Conservation (phyloP, 2,113 vertebrate species). For the Calonectris borealis region DNA sequence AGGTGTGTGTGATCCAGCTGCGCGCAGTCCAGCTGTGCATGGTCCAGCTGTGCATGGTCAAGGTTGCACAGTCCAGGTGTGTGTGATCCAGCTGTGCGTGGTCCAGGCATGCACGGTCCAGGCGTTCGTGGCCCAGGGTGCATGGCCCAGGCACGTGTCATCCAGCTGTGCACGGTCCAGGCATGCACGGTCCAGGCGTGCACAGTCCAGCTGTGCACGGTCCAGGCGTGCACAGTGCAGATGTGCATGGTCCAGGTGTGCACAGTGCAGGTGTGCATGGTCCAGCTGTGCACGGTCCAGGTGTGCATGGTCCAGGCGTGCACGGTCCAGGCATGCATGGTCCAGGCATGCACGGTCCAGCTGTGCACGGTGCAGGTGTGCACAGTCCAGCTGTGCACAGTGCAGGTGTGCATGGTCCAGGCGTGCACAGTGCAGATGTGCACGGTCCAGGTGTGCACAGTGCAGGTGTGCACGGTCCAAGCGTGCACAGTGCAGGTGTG, state of each 20-base stretch:
- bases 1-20: background rate
- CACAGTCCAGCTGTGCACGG: no score
- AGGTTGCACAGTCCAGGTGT: rapidly evolving
- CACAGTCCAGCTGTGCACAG: rapidly evolving
- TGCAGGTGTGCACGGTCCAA: background rate
- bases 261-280: background rate
- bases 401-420: background rate
- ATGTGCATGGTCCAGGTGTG: background rate
- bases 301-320: no score
- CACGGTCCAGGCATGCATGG: no score
- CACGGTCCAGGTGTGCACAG: rapidly evolving
- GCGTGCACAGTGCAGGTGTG: background rate
- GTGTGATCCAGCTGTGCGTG: no score
- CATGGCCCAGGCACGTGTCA: background rate
- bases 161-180: background rate
- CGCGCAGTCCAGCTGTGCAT: rapidly evolving
- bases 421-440: no score
- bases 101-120: background rate
- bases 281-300: no score
- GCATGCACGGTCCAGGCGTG: no score
- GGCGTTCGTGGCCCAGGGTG: no score
- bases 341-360: no score
- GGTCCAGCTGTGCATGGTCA: background rate
- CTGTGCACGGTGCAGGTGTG: background rate
- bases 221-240: no score